Evolutionary conservation across 2,113 vertebrate species (phyloP).

Genomic region (Trogon melanurus): DNA sequence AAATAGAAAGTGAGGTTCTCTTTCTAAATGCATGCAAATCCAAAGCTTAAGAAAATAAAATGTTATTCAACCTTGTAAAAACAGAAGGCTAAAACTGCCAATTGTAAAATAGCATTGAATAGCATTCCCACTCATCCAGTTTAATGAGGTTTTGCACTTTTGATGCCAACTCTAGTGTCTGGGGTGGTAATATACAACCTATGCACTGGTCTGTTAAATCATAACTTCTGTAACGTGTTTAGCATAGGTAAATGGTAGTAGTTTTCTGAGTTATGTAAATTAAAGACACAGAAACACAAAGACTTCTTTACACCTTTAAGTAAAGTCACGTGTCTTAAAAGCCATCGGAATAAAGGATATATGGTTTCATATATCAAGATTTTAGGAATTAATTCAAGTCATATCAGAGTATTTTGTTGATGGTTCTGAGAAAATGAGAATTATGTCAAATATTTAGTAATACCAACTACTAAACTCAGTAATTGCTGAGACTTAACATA

Average conservation of each 20-base stretch:
- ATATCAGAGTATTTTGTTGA: neutral
- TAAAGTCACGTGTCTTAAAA: neutral
- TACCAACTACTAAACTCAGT: neutral
- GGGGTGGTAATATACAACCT: neutral
- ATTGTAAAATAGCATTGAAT: constrained; percentile 57
- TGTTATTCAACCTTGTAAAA: constrained; percentile 38
- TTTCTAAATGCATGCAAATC: constrained; percentile 47
- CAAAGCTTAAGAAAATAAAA: constrained; percentile 58
- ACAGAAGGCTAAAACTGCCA: constrained; percentile 17
- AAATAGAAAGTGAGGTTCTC: constrained; percentile 51
- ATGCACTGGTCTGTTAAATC: neutral
- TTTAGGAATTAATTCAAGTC: neutral
- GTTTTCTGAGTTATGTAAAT: neutral
- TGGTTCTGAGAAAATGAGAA: neutral
- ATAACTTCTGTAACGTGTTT: neutral
- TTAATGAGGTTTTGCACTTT: constrained; percentile 48
- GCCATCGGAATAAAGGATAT: neutral
- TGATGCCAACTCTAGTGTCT: neutral
- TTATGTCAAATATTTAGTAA: neutral
- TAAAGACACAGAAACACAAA: neutral
- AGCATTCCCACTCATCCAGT: constrained; percentile 5
- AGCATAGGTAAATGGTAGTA: neutral
- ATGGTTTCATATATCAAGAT: neutral
- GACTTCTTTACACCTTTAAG: neutral
- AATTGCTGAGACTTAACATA: neutral